Evolutionary conservation across 2,888 invertebrate genomes (phyloP), one percentile per base, ranked within the genome.

Genomic region (Resseliella maxima): DNA sequence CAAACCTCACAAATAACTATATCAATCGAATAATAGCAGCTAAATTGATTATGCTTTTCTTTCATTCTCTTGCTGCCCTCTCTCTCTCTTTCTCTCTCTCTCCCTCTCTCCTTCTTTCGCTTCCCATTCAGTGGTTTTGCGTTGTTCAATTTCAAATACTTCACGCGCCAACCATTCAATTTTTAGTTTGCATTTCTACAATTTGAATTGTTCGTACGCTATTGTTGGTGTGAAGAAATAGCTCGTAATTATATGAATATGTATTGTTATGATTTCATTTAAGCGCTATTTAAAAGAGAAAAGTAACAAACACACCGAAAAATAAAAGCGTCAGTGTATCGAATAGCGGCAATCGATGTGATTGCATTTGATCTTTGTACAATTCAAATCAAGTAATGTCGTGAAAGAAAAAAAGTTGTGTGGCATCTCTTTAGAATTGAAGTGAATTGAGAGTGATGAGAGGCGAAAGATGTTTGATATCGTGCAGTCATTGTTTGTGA

Each of bases 21-120:
- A 72, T 72, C 72, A 72, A 72, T 31, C 31, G 72, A 72, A 72
- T 72, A 72, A 72, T 72, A 72, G 72, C 72, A 31, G 3, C 72
- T 72, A 72, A 72, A 72, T 72, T 72, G 72, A 72, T 31, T 72
- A 31, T 72, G 3, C 21, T 50, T 50, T 18, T 50, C 18, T 18
- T 18, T 12, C n/a, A n/a, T n/a, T n/a, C n/a, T n/a, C n/a, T n/a
- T n/a, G n/a, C n/a, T n/a, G n/a, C n/a, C n/a, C n/a, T 59, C n/a
- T 59, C 24, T 59, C 24, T 59, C 59, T 50, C 15, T 18, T 24
- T 59, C 24, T 24, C 59, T 59, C 24, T 59, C 15, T n/a, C 21
- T 50, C 10, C 15, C 50, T 10, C 21, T 21, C 18, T 50, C 50
- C 10, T 21, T 21, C 3, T 15, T 59, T 15, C 24, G 24, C 59